Conservation (phyloP, 2,888 invertebrate genomes). For the Orgyia antiqua region DNA sequence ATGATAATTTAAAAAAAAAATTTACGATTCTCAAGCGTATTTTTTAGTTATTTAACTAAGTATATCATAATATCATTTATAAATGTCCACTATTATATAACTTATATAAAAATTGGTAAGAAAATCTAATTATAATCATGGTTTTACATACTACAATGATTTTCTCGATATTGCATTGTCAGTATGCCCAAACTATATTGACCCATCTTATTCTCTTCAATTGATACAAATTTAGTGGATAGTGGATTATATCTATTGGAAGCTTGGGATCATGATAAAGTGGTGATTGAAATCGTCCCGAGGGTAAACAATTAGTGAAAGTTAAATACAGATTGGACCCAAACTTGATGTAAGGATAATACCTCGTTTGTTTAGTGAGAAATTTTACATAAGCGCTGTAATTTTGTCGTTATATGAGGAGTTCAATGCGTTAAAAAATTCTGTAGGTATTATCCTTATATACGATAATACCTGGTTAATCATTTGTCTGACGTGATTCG, state of each 20-base stretch:
- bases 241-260: conserved; percentile 4
- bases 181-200: conserved; percentile 26
- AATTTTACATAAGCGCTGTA: conserved; percentile 15
- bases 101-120: too few species aligned
- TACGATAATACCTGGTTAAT: too few species aligned
- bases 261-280: conserved; percentile 20
- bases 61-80: too few species aligned
- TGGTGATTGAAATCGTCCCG: conserved; percentile 42
- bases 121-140: conserved; percentile 55
- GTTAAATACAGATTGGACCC: conserved; percentile 58
- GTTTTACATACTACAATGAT: conserved; percentile 42
- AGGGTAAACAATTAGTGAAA: conserved; percentile 63
- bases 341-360: conserved; percentile 42
- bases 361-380: conserved; percentile 38
- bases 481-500: too few species aligned
- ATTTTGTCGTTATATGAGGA: too few species aligned
- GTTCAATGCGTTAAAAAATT: too few species aligned
- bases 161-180: conserved; percentile 43
- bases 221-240: conserved; percentile 4
- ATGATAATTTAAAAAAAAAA: too few species aligned
- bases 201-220: conserved; percentile 16
- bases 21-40: too few species aligned
- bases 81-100: too few species aligned
- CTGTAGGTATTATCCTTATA: too few species aligned
- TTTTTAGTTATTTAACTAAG: too few species aligned